Evolutionary conservation across 2,888 invertebrate species (phyloP).

Genomic region (Pimpla rufipes): DNA sequence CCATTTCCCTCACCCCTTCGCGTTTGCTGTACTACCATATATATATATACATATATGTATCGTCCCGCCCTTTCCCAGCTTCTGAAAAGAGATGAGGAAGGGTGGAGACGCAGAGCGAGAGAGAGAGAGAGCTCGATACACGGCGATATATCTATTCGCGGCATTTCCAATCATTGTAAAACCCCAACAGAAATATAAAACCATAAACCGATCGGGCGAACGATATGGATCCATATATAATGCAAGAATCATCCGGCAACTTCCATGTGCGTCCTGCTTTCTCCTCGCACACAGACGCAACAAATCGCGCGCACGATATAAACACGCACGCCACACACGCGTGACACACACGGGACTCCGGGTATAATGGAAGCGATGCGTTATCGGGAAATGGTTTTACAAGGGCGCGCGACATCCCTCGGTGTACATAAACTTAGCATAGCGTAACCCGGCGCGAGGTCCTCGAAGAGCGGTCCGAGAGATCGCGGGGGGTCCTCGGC

Average conservation of each 20-base stretch:
- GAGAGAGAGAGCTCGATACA: slow-evolving; percentile 46
- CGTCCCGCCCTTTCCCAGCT: slow-evolving; percentile 25
- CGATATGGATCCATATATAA: slow-evolving; percentile 83
- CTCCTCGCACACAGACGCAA: slow-evolving; percentile 23
- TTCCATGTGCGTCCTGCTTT: slow-evolving; percentile 70
- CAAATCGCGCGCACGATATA: background rate
- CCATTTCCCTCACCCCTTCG: slow-evolving; percentile 42
- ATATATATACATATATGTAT: slow-evolving; percentile 2
- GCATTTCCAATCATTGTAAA: slow-evolving; percentile 85
- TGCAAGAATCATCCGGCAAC: slow-evolving; percentile 72
- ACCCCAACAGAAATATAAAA: slow-evolving; percentile 83
- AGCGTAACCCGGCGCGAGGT: slow-evolving; percentile 71
- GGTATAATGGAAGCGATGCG: slow-evolving; percentile 81
- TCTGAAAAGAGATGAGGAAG: slow-evolving; percentile 15
- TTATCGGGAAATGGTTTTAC: slow-evolving; percentile 85
- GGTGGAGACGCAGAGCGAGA: no score
- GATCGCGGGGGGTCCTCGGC: slow-evolving; percentile 49
- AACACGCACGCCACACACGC: slow-evolving; percentile 60
- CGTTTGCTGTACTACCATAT: background rate
- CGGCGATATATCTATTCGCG: slow-evolving; percentile 77
- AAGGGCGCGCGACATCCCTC: slow-evolving; percentile 83
- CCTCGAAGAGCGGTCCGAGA: slow-evolving; percentile 63
- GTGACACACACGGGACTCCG: no score
- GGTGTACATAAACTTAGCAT: slow-evolving; percentile 83
- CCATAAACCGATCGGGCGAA: slow-evolving; percentile 84